A percentile compares a stretch with the other conserved stretches of the same genome.
phyloP scores from a whole-genome alignment of 2,113 vertebrate genomes.

The Empidonax traillii region DNA sequence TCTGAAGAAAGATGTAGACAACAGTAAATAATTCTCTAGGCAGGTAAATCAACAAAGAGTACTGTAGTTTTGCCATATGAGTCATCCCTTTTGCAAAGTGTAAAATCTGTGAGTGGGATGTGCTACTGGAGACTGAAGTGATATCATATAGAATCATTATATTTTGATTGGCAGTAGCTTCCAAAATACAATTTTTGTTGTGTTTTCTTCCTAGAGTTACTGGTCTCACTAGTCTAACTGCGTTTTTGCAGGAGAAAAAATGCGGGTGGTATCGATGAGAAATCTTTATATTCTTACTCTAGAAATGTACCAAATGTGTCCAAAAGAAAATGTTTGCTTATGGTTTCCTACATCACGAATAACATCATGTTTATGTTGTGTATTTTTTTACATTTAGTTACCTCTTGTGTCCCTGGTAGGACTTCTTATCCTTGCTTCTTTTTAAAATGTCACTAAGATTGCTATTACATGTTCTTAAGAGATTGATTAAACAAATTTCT shows the following conservation, averaged over 20 bases:
- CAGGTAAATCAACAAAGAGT: neutral
- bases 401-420: neutral
- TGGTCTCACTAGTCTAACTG: neutral
- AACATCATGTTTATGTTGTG: neutral
- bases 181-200: neutral
- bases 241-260: neutral
- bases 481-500: neutral
- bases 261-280: neutral
- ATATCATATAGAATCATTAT: neutral
- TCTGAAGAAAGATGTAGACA: neutral
- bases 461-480: neutral
- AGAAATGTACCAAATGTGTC: neutral
- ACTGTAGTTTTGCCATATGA: neutral
- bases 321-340: neutral
- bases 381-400: neutral
- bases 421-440: neutral
- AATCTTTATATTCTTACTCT: neutral
- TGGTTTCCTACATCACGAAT: neutral
- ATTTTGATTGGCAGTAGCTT: neutral
- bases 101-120: neutral
- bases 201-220: neutral
- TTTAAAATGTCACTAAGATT: neutral
- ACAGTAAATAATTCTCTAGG: neutral
- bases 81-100: neutral
- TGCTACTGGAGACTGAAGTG: neutral